Percentiles rank a stretch among this genome's conserved stretches.
Conservation (phyloP, 2,888 invertebrate species). For the Tetramorium bicarinatum region DNA sequence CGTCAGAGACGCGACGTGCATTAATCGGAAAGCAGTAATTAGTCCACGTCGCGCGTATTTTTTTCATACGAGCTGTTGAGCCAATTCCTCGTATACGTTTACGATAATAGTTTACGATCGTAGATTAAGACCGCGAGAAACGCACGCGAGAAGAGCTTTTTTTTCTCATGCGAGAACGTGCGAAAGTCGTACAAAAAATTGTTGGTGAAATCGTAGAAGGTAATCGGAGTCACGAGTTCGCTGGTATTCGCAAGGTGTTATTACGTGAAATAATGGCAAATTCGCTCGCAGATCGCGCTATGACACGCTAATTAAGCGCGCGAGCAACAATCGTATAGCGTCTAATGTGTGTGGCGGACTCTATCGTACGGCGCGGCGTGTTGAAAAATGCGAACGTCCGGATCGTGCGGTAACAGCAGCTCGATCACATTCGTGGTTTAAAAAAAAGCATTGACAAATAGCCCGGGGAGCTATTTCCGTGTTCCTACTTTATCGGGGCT, state of each 20-base stretch:
- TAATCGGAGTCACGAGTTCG: slow-evolving; percentile 20
- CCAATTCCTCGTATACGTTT: slow-evolving; percentile 26
- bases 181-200: background rate
- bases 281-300: slow-evolving; percentile 9
- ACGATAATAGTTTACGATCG: slow-evolving; percentile 33
- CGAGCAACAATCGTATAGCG: slow-evolving; percentile 9
- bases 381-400: slow-evolving; percentile 40
- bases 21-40: slow-evolving; percentile 43
- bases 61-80: slow-evolving; percentile 9
- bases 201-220: background rate
- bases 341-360: background rate
- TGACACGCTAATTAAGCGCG: slow-evolving; percentile 40
- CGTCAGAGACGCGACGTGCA: slow-evolving; percentile 23
- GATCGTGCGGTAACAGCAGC: slow-evolving; percentile 10
- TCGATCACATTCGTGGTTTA: slow-evolving; percentile 59
- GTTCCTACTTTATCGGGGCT: slow-evolving; percentile 74
- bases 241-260: slow-evolving; percentile 40
- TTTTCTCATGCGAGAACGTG: background rate
- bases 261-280: slow-evolving; percentile 28
- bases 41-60: slow-evolving; percentile 19
- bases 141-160: slow-evolving; percentile 1
- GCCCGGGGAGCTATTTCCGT: slow-evolving; percentile 64
- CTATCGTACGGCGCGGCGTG: slow-evolving; percentile 2
- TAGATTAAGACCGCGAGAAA: slow-evolving; percentile 26
- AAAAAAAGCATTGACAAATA: slow-evolving; percentile 79